phyloP scores from a whole-genome alignment of 2,797 vertebrate genomes.

The Platyrinchus mystaceus region DNA sequence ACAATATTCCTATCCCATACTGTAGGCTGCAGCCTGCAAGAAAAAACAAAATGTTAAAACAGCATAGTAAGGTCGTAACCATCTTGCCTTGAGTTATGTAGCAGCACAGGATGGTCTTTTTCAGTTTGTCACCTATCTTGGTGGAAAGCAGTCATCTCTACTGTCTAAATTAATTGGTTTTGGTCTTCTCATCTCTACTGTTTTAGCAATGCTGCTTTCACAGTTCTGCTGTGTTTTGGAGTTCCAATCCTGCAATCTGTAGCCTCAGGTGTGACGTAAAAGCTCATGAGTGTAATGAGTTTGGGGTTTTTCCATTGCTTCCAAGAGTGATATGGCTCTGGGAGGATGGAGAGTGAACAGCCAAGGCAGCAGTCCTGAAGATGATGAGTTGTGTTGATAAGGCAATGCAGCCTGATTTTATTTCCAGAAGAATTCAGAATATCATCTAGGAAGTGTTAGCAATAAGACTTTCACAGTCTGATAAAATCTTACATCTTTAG shows the following conservation, averaged over 20 bases:
- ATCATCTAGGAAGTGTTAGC: background rate
- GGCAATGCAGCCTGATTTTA: background rate
- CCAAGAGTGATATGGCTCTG: background rate
- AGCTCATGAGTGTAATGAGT: background rate
- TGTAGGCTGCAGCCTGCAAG: background rate
- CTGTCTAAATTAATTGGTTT: background rate
- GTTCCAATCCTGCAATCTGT: background rate
- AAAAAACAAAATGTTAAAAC: background rate
- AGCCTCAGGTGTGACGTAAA: background rate
- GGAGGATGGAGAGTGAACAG: background rate
- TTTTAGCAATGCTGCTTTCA: background rate
- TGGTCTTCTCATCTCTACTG: background rate
- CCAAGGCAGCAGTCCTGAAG: background rate
- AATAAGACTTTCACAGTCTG: background rate
- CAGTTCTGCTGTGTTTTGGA: background rate
- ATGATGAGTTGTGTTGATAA: background rate
- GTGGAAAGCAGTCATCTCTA: background rate
- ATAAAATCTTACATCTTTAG: background rate
- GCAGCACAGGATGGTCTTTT: background rate
- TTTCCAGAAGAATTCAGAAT: background rate
- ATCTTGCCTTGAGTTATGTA: background rate
- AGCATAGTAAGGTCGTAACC: background rate
- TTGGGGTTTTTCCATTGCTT: background rate
- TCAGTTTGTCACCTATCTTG: background rate
- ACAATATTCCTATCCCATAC: background rate